These are phyloP conservation scores for Hippocampus barbouri DNA, from an alignment of 2,113 vertebrate species.

Conservation along the genomic window DNA sequence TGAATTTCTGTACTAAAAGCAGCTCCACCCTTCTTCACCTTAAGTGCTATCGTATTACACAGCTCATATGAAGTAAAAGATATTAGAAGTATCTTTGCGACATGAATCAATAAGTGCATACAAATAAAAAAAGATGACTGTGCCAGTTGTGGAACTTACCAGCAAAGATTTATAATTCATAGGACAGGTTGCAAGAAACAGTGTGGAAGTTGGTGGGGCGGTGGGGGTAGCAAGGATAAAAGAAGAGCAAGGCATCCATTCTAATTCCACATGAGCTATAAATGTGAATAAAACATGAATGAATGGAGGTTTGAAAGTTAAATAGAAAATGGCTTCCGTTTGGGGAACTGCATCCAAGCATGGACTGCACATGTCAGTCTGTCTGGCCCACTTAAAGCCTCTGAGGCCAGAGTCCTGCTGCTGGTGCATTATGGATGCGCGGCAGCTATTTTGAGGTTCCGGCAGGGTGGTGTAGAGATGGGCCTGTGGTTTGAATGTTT, in stretches of 20 bases:
- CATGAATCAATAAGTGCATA: conserved; percentile 15
- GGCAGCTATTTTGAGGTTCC: conserved; percentile 64
- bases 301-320: conserved; percentile 57
- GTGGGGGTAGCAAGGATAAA: conserved; percentile 4
- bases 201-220: conserved; percentile 23
- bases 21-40: too few relatives aligned
- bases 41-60: neutral
- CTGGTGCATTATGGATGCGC: conserved; percentile 72
- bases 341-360: conserved; percentile 56
- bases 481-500: conserved; percentile 59
- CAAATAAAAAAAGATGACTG: conserved; percentile 28
- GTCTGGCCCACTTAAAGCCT: conserved; percentile 61
- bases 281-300: conserved; percentile 73
- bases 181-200: conserved; percentile 56
- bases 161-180: conserved; percentile 67
- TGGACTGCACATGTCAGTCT: conserved; percentile 59
- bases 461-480: conserved; percentile 19
- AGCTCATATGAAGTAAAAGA: neutral
- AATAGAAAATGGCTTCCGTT: conserved; percentile 33
- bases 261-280: conserved; percentile 58
- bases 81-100: neutral
- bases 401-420: conserved; percentile 56
- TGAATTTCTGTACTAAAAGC: too few relatives aligned
- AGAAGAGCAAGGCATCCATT: conserved; percentile 37
- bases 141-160: conserved; percentile 44